Conservation (phyloP, 1,140 invertebrate species). For the Hydropsyche tenuis region DNA sequence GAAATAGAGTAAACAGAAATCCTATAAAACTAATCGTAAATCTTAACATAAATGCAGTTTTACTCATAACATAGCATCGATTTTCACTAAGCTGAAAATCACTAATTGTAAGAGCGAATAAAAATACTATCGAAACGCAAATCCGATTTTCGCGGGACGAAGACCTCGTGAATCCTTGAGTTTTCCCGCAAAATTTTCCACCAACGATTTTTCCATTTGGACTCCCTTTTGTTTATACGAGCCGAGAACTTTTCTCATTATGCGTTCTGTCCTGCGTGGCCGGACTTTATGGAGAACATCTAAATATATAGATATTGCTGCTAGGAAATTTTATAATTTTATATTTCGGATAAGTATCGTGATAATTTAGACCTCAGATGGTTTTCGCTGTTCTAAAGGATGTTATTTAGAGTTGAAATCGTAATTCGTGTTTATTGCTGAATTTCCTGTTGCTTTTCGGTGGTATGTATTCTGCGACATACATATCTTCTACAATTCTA, state of each 20-base stretch:
- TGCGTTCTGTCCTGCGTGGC: slow-evolving; percentile 1
- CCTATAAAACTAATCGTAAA: slow-evolving; percentile 1
- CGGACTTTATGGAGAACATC: not conserved
- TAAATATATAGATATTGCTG: not conserved
- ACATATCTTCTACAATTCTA: too few relatives aligned
- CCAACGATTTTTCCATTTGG: slow-evolving; percentile 10
- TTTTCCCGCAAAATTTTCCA: not conserved
- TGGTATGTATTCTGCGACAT: too few relatives aligned
- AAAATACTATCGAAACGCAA: not conserved
- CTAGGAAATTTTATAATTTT: not conserved
- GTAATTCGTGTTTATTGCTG: too few relatives aligned
- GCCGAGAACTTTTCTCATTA: slow-evolving; percentile 3
- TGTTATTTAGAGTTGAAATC: too few relatives aligned
- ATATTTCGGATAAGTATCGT: not conserved
- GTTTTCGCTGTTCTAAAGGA: not conserved
- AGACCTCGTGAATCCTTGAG: too few relatives aligned
- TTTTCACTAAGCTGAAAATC: not conserved
- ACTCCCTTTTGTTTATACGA: slow-evolving; percentile 6
- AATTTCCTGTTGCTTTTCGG: too few relatives aligned
- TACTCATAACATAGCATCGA: too few relatives aligned
- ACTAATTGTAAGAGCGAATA: too few relatives aligned
- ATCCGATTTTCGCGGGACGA: not conserved
- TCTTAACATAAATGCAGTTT: not conserved
- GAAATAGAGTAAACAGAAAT: not conserved
- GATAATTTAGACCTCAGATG: not conserved